Evolutionary conservation across 2,113 vertebrate genomes (phyloP).

Genomic region (Acrocephalus kingi): DNA sequence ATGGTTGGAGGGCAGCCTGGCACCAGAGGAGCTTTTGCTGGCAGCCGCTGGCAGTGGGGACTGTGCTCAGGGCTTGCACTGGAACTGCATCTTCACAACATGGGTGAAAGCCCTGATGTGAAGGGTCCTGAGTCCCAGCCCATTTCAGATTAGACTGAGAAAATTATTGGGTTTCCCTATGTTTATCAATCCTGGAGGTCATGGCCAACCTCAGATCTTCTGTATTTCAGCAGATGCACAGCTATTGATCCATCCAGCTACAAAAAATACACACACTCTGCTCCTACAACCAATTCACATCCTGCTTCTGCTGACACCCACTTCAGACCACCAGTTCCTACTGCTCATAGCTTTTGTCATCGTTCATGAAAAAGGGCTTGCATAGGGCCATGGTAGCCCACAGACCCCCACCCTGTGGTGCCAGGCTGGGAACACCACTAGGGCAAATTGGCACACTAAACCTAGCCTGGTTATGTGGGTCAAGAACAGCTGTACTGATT

Average conservation of each 20-base stretch:
- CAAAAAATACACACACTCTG: neutral
- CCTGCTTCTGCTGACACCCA: neutral
- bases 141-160: neutral
- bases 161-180: neutral
- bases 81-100: accelerated
- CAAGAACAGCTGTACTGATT: neutral
- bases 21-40: accelerated
- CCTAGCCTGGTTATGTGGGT: neutral
- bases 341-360: neutral
- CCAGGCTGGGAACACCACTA: neutral
- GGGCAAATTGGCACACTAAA: neutral
- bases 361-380: neutral
- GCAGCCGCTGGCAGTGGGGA: neutral
- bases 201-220: neutral
- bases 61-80: neutral
- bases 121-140: neutral
- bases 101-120: neutral
- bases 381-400: accelerated
- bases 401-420: neutral
- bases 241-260: neutral
- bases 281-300: neutral
- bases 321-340: neutral
- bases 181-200: neutral
- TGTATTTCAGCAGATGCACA: neutral
- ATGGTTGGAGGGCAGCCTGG: neutral